Evolutionary conservation across 2,888 invertebrate species (phyloP).

Genomic region (Nipponacmea schrenckii): DNA sequence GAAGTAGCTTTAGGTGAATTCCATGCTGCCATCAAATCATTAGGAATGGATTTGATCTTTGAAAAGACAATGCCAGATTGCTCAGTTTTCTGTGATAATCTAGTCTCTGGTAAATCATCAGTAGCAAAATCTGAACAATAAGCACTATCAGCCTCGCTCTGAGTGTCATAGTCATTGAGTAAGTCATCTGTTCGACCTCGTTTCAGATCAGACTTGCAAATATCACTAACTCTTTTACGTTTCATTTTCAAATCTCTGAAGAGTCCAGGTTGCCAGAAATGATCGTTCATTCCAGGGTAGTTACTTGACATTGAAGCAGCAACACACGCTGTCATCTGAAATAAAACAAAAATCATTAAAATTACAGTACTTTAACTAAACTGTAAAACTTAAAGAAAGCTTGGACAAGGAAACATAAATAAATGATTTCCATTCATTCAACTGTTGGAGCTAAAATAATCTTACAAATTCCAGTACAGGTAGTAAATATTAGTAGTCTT

Average conservation of each 20-base stretch:
- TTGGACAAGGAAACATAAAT: no score
- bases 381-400: background rate
- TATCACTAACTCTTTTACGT: slow-evolving; percentile 96
- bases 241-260: slow-evolving; percentile 78
- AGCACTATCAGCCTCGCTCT: slow-evolving; percentile 40
- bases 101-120: slow-evolving; percentile 40
- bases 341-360: background rate
- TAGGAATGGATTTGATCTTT: background rate
- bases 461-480: no score
- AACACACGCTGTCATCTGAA: slow-evolving; percentile 28
- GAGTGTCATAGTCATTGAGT: slow-evolving; percentile 40
- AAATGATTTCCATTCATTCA: no score
- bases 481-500: no score
- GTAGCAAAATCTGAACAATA: slow-evolving; percentile 17
- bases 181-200: slow-evolving; percentile 19
- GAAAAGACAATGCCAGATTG: background rate
- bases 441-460: no score
- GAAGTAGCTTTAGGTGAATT: background rate
- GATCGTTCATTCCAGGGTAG: slow-evolving; percentile 9
- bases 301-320: slow-evolving; percentile 12
- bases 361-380: background rate
- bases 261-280: slow-evolving; percentile 28
- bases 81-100: background rate
- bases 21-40: background rate
- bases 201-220: slow-evolving; percentile 80